phyloP scores from a whole-genome alignment of 2,888 invertebrate genomes.

The Lithodes maja region DNA sequence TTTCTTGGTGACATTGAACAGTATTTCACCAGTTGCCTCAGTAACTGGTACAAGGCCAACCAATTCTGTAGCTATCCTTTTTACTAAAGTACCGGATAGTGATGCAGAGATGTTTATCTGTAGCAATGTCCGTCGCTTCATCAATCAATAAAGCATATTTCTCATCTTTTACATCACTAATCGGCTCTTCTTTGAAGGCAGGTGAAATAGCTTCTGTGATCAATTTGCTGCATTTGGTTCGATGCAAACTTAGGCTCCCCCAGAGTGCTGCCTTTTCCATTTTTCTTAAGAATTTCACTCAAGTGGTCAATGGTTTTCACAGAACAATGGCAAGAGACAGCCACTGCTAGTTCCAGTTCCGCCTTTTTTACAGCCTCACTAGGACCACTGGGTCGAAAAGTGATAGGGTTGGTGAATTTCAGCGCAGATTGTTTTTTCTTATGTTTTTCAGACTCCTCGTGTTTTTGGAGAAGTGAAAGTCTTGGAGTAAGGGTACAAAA shows the following conservation, averaged over 20 bases:
- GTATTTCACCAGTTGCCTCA: conserved; percentile 29
- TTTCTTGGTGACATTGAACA: conserved; percentile 21
- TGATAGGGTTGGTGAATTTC: not conserved
- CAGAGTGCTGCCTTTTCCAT: not conserved
- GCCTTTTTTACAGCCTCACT: conserved; percentile 8
- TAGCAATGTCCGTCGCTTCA: not conserved
- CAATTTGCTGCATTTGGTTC: not conserved
- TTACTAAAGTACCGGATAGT: conserved; percentile 20
- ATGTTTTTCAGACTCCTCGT: conserved; percentile 4
- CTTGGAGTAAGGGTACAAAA: not conserved
- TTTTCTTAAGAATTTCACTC: not conserved
- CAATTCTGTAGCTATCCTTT: conserved; percentile 28
- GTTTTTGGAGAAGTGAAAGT: not conserved
- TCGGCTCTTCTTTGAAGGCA: not conserved
- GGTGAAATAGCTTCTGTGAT: not conserved
- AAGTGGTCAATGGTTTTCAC: not conserved
- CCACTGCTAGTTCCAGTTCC: conserved; percentile 12
- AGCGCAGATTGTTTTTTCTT: not conserved
- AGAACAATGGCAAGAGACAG: conserved; percentile 5
- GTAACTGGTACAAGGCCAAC: conserved; percentile 22
- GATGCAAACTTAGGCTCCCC: not conserved
- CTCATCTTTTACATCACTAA: not conserved
- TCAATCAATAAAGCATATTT: not conserved
- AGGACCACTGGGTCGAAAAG: conserved; percentile 11
- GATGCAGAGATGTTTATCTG: not conserved